Base-by-base conservation (phyloP, 2,888 invertebrate species). In the Ophioninae sp. region DNA sequence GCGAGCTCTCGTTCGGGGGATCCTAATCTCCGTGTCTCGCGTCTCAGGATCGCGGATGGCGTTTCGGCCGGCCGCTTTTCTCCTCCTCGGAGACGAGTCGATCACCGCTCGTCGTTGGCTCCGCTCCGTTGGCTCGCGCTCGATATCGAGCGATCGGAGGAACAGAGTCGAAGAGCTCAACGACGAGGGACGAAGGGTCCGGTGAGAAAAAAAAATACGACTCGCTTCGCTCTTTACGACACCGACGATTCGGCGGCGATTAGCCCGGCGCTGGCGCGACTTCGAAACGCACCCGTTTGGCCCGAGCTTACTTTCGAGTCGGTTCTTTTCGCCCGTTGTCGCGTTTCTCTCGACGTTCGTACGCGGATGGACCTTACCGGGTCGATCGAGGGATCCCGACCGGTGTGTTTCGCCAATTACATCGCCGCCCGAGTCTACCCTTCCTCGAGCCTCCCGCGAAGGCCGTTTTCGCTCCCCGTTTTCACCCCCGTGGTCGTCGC, bases 361-460 rank as follows among this genome's bases (percentile, higher is more conserved):
- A 89, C 87, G 88, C 87, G 87, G 87, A 88, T 89, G 85, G 86
- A 87, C 86, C 44, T 57, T 61, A 79, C 82, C 82, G 69, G 85
- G 85, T 87, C 87, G 88, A 88, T 89, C 89, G 87, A 85, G 87
- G 88, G 87, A 87, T 80, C 69, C 86, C 86, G 86, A 87, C 85
- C 86, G 65, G 68, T 81, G 79, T 70, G 84, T 84, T 85, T 82
- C 73, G 75, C 73, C 68, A 80, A 50, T 69, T 61, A 50, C 62
- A 44, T 67, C 56, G 74, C 44, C 74, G 39, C 67, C 73, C 59
- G 56, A 64, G 13, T 50, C 30, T 39, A 56, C 56, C 68, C 20
- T 21, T 17, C 39, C 21, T 21, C 17, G 21, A 30, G 39, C 30
- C 17, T 65, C 61, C 59, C 41, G 41, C 20, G 41, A 44, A 6